These are phyloP conservation scores for Myodes glareolus DNA, from an alignment of 2,113 vertebrate genomes.

Conservation along the genomic window DNA sequence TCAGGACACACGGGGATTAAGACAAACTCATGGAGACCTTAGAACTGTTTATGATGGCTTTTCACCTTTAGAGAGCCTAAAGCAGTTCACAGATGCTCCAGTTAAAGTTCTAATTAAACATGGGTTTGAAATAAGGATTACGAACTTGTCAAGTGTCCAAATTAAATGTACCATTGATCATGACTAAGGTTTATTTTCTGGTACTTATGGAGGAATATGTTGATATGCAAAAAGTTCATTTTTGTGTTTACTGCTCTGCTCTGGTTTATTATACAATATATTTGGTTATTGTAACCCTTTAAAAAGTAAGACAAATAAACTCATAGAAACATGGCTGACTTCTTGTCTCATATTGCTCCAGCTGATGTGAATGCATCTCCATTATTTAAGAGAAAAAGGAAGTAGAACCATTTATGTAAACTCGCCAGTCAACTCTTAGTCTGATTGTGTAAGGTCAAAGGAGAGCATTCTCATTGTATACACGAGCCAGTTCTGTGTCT, in stretches of 20 bases:
- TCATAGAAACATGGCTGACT: neutral
- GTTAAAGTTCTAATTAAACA: neutral
- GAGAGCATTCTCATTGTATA: neutral
- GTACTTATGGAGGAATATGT: neutral
- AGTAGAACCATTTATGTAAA: constrained; percentile 8
- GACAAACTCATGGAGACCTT: neutral
- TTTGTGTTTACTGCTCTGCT: neutral
- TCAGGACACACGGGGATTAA: neutral
- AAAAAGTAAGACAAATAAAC: neutral
- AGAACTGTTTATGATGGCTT: neutral
- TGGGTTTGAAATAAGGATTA: neutral
- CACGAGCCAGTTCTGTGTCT: neutral
- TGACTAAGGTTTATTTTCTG: neutral
- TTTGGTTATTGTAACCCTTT: constrained; percentile 10
- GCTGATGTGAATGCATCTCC: neutral
- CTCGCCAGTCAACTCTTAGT: neutral
- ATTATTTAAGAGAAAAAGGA: constrained; percentile 7
- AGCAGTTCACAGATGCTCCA: neutral
- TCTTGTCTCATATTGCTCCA: neutral
- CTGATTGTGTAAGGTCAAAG: neutral
- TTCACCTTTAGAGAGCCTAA: neutral
- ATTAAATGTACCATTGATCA: neutral
- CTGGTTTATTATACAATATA: neutral
- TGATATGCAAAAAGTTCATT: neutral
- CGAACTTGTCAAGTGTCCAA: neutral